Percentiles rank a stretch among this genome's conserved stretches.
phyloP scores from a whole-genome alignment of 2,113 vertebrate genomes.

The Vulpes ferrilata region DNA sequence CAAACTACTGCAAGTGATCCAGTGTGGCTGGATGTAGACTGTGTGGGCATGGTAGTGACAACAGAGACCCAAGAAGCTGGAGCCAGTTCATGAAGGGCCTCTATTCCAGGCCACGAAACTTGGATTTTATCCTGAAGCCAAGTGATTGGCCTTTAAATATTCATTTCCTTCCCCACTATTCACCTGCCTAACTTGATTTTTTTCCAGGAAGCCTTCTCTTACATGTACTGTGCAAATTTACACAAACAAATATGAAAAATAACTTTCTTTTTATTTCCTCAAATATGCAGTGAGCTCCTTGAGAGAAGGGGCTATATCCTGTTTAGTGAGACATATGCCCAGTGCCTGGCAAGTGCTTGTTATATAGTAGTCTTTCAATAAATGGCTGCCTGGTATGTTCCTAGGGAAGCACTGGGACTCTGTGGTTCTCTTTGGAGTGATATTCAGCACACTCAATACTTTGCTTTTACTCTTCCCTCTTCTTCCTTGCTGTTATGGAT shows the following conservation, averaged over 20 bases:
- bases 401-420: background rate
- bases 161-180: background rate
- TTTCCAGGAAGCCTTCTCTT: slow-evolving; percentile 1
- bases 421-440: background rate
- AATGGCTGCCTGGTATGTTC: background rate
- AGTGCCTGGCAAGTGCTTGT: background rate
- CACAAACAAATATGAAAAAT: slow-evolving; percentile 23
- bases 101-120: background rate
- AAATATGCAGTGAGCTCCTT: background rate
- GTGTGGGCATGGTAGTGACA: background rate
- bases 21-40: background rate
- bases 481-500: background rate
- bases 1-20: background rate
- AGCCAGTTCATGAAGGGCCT: background rate
- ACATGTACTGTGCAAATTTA: background rate
- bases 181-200: background rate
- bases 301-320: background rate
- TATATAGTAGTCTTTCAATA: background rate
- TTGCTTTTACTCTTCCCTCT: background rate
- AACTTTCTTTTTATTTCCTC: background rate
- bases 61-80: slow-evolving; percentile 19
- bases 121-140: slow-evolving; percentile 5
- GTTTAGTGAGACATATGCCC: background rate
- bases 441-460: background rate
- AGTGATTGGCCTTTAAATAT: slow-evolving; percentile 11